A percentile compares a stretch with the other conserved stretches of the same genome.
These are phyloP conservation scores for Archips crataeganus DNA, from an alignment of 2,888 invertebrate genomes.

Conservation along the genomic window DNA sequence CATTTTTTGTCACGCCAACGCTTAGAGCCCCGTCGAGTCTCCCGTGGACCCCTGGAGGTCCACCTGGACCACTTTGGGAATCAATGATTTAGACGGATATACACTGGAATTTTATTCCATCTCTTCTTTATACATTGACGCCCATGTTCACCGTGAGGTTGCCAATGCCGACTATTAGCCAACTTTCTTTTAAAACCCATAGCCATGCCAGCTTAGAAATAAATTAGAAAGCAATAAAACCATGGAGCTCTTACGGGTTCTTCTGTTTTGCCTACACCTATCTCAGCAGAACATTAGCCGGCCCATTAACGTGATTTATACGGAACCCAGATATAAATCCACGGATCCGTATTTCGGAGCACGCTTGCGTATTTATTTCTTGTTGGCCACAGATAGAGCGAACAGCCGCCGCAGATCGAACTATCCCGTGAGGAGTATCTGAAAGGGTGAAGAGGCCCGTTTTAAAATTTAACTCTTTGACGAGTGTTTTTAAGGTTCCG, in stretches of 20 bases:
- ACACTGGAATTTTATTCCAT: too few species aligned
- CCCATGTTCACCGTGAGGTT: background rate
- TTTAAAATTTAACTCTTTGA: too few species aligned
- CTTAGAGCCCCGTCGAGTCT: too few species aligned
- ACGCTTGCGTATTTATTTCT: constrained; percentile 66
- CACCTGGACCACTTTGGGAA: too few species aligned
- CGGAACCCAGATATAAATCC: constrained; percentile 69
- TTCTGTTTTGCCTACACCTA: constrained; percentile 60
- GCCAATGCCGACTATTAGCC: background rate
- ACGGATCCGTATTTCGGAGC: constrained; percentile 59
- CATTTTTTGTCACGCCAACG: too few species aligned
- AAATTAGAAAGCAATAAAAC: constrained; percentile 42
- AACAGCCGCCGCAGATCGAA: background rate
- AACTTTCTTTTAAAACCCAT: constrained; percentile 1
- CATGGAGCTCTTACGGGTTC: constrained; percentile 41
- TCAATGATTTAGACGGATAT: too few species aligned
- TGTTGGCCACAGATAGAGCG: constrained; percentile 3
- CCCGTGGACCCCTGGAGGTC: too few species aligned
- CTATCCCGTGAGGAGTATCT: background rate
- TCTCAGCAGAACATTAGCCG: constrained; percentile 68
- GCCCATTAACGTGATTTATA: constrained; percentile 78
- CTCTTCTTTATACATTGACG: background rate
- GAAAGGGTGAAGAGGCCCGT: too few species aligned
- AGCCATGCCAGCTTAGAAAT: constrained; percentile 17
- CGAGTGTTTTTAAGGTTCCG: too few species aligned